phyloP scores from a whole-genome alignment of 2,113 vertebrate genomes.

The Australoheros scitulus region DNA sequence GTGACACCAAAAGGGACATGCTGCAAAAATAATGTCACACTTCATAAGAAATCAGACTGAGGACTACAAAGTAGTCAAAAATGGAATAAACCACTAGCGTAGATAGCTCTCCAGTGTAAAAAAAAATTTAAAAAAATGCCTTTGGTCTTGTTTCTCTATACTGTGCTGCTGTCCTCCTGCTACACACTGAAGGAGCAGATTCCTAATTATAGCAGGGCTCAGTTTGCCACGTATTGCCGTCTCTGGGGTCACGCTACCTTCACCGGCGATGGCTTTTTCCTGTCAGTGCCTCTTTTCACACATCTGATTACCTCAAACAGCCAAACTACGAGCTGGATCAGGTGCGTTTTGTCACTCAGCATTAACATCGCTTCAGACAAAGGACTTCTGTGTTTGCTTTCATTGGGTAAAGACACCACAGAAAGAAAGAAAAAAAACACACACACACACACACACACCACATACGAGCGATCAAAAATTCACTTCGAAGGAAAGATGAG shows the following conservation, averaged over 20 bases:
- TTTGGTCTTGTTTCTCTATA: slow-evolving; percentile 75
- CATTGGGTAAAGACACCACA: slow-evolving; percentile 6
- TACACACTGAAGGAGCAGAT: slow-evolving; percentile 43
- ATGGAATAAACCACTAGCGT: slow-evolving; percentile 66
- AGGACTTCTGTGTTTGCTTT: slow-evolving; percentile 12
- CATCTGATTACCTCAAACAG: slow-evolving; percentile 34
- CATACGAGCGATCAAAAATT: slow-evolving; percentile 14
- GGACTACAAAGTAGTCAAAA: slow-evolving; percentile 74
- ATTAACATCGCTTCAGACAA: background rate
- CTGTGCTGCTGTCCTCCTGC: slow-evolving; percentile 55
- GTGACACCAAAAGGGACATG: slow-evolving; percentile 71
- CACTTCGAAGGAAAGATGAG: slow-evolving; percentile 31
- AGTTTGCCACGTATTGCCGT: slow-evolving; percentile 31
- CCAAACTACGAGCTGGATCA: slow-evolving; percentile 20
- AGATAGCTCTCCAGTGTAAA: slow-evolving; percentile 73
- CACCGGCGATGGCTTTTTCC: slow-evolving; percentile 53
- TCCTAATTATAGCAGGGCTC: slow-evolving; percentile 69
- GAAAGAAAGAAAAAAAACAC: background rate
- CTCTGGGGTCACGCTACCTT: slow-evolving; percentile 41
- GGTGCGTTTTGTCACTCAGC: slow-evolving; percentile 4
- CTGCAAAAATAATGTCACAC: slow-evolving; percentile 69
- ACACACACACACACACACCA: background rate
- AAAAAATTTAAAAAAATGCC: slow-evolving; percentile 56
- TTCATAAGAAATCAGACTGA: slow-evolving; percentile 72
- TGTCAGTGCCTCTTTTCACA: slow-evolving; percentile 49